Evolutionary conservation across 2,113 vertebrate species (phyloP).

Genomic region (Mungos mungo): DNA sequence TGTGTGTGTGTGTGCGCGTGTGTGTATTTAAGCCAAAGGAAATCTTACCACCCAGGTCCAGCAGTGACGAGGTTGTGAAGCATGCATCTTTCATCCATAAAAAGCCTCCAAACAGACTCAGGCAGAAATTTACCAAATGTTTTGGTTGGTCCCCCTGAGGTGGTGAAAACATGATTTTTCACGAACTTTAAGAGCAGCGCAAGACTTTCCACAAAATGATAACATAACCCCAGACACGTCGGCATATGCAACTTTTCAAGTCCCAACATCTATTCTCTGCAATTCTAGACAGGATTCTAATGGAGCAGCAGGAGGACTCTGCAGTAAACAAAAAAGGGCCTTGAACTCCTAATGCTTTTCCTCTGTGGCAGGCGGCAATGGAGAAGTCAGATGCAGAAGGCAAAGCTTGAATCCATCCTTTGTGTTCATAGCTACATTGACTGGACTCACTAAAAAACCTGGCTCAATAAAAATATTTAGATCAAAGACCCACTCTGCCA

Average conservation of each 20-base stretch:
- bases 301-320: background rate
- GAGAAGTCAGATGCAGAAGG: background rate
- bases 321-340: background rate
- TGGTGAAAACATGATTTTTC: slow-evolving; percentile 64
- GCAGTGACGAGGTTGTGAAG: background rate
- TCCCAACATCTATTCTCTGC: background rate
- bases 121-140: slow-evolving; percentile 51
- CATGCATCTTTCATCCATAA: slow-evolving; percentile 1
- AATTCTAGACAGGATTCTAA: background rate
- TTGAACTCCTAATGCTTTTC: background rate
- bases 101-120: slow-evolving; percentile 45
- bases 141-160: slow-evolving; percentile 13
- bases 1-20: background rate
- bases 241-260: slow-evolving; percentile 52
- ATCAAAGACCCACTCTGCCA: background rate
- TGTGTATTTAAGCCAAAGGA: background rate
- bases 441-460: background rate
- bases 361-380: background rate
- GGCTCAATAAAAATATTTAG: background rate
- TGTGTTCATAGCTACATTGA: background rate
- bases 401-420: background rate
- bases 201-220: slow-evolving; percentile 63
- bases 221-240: background rate
- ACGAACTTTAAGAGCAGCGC: background rate
- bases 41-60: background rate